Base-by-base conservation (phyloP, 2,797 vertebrate genomes). In the Scleropages formosus region DNA sequence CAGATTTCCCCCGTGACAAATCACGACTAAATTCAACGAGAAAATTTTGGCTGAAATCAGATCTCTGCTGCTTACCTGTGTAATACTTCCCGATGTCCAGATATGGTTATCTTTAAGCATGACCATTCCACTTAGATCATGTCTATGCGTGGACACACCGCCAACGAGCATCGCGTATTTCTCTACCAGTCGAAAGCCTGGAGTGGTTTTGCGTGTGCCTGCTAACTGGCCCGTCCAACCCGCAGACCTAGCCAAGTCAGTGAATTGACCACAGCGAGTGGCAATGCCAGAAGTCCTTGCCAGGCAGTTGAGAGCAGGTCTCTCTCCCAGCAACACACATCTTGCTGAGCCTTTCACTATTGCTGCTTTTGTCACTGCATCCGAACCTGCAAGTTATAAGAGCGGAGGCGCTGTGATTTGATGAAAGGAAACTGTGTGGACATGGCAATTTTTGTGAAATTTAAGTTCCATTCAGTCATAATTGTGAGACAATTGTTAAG, bases 51-150 rank as follows among this genome's bases (percentile, higher is more conserved):
- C 39, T 2, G 39, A 39, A 39, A 39, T 6, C 31, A 39, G 6
- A 6, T 39, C 2, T 2, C 31, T 39, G 26, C 31, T 31, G 9
- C 66, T 26, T 73, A 95, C 94, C 92, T 92, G 82, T 51, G 82
- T 85, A 79, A 95, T 91, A 12, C 90, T 87, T 7, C 94, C 94
- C 0, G 92, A 92, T 0, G 93, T 93, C 91, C 90, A 86, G 0
- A 94, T 64, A 16, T 96, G 94, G 81, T 95, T 96, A 86, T 95
- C 95, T 80, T 95, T 96, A 78, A 95, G 84, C 94, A 95, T 95
- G 81, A 94, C 83, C 83, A 95, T 90, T 9, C 89, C 90, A 16
- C 92, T 93, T 75, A 94, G 85, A 78, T 95, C 92, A 0, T 92
- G 92, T 22, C 93, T 90, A 82, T 96, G 95, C 65, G 86, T 86